A percentile compares a stretch with the other conserved stretches of the same genome.
Evolutionary conservation across 1,140 invertebrate species (phyloP).

Genomic region (Idris sp.): DNA sequence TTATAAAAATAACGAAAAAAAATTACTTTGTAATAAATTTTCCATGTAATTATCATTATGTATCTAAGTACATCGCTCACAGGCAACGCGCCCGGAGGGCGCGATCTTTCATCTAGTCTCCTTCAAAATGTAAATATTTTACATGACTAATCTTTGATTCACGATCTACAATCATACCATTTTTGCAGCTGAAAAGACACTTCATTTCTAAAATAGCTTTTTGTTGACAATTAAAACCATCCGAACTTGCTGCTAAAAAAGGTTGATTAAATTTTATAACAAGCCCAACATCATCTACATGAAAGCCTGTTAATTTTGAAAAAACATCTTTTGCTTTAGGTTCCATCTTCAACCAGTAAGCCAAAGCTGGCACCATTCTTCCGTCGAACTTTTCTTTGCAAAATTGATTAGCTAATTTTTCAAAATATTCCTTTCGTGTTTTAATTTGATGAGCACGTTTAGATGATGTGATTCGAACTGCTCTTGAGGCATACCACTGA

Average conservation of each 20-base stretch:
- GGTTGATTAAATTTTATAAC: constrained; percentile 14
- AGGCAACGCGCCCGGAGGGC: no score
- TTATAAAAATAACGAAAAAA: no score
- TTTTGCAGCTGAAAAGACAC: no score
- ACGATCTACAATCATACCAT: no score
- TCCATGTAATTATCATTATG: no score
- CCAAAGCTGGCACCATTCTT: not conserved
- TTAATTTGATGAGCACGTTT: constrained; percentile 5
- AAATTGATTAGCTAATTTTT: constrained; percentile 13
- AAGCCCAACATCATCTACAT: constrained; percentile 4
- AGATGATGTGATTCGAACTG: not conserved
- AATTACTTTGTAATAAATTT: no score
- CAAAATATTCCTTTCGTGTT: constrained; percentile 18
- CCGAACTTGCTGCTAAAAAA: constrained; percentile 15
- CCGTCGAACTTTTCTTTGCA: not conserved
- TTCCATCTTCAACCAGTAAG: constrained; percentile 13
- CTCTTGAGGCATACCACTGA: not conserved
- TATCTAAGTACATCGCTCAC: no score
- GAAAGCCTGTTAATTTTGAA: not conserved
- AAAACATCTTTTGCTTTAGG: not conserved
- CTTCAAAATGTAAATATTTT: no score
- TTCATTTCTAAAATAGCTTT: no score
- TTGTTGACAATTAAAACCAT: no score
- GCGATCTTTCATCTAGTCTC: no score
- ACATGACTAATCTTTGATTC: no score